Conservation (phyloP, 2,797 vertebrate genomes). For the Euphonia xanthogaster region DNA sequence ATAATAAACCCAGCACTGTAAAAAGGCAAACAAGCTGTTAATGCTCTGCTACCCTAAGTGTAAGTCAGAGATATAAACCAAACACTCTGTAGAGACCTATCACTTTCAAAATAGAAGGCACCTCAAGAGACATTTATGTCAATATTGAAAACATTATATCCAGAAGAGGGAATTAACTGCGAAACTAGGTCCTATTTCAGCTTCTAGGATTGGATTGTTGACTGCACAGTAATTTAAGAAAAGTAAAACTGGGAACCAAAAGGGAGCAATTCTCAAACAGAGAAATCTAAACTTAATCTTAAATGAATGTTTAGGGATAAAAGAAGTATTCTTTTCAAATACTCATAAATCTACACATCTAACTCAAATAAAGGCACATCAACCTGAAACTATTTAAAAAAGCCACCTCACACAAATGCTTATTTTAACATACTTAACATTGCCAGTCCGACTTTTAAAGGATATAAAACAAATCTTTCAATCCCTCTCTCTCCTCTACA, state of each 20-base stretch:
- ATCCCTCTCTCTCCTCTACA: neutral
- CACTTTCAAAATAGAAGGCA: neutral
- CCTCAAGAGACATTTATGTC: neutral
- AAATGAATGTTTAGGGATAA: neutral
- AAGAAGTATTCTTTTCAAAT: neutral
- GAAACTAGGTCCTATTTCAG: neutral
- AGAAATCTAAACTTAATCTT: neutral
- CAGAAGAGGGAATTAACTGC: neutral
- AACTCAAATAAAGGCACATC: neutral
- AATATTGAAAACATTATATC: neutral
- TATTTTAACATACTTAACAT: neutral
- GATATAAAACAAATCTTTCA: neutral
- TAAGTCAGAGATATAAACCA: neutral
- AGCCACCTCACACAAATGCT: accelerated
- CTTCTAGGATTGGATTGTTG: neutral
- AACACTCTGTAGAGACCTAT: neutral
- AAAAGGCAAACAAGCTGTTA: neutral
- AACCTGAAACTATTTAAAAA: neutral
- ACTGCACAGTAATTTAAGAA: neutral
- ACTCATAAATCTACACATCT: neutral
- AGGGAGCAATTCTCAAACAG: neutral
- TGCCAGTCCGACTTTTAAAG: neutral
- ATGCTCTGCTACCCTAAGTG: neutral
- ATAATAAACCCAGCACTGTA: neutral
- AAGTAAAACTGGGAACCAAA: neutral